A percentile compares a stretch with the other conserved stretches of the same genome.
These are phyloP conservation scores for Nyctalus aviator DNA, from an alignment of 2,797 vertebrate species.

Conservation along the genomic window DNA sequence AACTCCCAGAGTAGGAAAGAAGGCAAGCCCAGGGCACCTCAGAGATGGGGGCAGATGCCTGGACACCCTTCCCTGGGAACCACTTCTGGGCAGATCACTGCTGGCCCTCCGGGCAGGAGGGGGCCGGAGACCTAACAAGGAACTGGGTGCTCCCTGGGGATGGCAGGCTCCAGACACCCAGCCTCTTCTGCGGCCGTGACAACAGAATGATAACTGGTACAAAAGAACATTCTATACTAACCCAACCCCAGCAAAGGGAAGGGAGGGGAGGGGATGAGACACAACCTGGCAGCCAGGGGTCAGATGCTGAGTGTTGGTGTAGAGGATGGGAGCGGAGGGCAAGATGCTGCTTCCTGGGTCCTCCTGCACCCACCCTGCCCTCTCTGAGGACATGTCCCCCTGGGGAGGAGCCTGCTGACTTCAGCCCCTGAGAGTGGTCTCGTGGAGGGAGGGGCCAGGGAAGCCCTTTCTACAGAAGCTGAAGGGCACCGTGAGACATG, in stretches of 20 bases:
- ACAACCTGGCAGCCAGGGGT: neutral
- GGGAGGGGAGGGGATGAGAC: no score
- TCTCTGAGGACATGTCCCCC: neutral
- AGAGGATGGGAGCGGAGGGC: neutral
- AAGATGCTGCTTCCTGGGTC: neutral
- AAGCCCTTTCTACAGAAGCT: neutral
- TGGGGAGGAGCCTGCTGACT: no score
- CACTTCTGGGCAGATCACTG: no score
- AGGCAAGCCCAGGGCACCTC: no score
- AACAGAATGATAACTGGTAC: neutral
- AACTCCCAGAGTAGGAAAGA: neutral
- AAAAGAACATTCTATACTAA: neutral
- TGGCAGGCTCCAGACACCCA: neutral
- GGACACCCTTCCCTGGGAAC: no score
- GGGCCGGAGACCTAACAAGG: neutral
- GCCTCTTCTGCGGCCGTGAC: neutral
- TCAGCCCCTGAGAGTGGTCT: neutral
- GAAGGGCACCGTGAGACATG: neutral
- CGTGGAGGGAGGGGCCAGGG: no score
- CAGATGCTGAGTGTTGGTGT: neutral
- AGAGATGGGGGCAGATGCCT: no score
- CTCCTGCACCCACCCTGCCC: neutral
- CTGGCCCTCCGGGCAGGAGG: no score
- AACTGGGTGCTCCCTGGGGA: neutral
- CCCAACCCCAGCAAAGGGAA: neutral